Evolutionary conservation across 2,113 vertebrate genomes (phyloP), one percentile per base, ranked within the genome.

Genomic region (Planiliza haematocheilus): DNA sequence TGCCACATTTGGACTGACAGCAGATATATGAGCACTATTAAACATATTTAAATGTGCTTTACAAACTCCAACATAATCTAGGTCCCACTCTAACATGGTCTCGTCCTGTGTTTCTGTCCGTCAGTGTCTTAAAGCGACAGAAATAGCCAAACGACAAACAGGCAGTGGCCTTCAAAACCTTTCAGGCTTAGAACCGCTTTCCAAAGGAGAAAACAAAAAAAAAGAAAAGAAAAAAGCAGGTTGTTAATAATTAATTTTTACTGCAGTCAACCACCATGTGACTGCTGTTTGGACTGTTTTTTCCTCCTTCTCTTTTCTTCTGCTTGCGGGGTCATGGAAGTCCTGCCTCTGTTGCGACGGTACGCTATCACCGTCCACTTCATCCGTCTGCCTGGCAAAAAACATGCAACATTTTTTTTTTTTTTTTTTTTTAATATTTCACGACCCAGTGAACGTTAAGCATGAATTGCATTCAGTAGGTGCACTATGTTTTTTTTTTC

Each of bases 221-320:
- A n/a, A n/a, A n/a, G n/a, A n/a, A n/a, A n/a, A n/a, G n/a, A n/a
- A n/a, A n/a, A n/a, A n/a, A 46, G 34, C 11, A 17, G 4, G 61
- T 59, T 36, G 24, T 85, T 67, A 89, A 89, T 91, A 81, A 86
- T 89, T 79, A 21, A 89, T 79, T 56, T 60, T 56, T 18, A 59
- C 71, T 81, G 51, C 69, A 85, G 61, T 74, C 62, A 70, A 37
- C n/a, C 46, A 38, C 37, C 21, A 57, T 65, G 43, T 77, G 42
- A 77, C 34, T 24, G 7, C 52, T 82, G 48, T 86, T 83, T 81
- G 52, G 62, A 88, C 82, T 66, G 48, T 11, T 64, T 62, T 42
- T 57, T 24, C 18, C 57, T 60, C 14, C 24, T 70, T 17, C 20
- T 14, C 42, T 56, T 45, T 66, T 48, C 48, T 55, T n/a, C 1